A percentile compares a stretch with the other conserved stretches of the same genome.
These are phyloP conservation scores for Echeneis naucrates DNA, from an alignment of 2,797 vertebrate genomes.

Conservation along the genomic window DNA sequence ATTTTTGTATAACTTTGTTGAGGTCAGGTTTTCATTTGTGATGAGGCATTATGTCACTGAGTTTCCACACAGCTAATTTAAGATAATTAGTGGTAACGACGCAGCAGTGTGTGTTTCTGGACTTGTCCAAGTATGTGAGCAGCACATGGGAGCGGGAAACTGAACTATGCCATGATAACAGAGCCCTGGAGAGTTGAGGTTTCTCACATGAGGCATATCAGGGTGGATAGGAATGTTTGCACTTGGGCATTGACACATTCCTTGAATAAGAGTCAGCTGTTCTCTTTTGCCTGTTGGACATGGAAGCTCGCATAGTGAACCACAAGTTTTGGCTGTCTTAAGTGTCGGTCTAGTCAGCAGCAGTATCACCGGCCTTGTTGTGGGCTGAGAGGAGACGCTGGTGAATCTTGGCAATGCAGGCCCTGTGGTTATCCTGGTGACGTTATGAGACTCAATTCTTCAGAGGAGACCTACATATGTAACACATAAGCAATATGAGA, in stretches of 20 bases:
- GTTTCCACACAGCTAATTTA: no score
- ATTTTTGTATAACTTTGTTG: background rate
- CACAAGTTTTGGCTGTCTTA: slow-evolving; percentile 9
- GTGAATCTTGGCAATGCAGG: slow-evolving; percentile 13
- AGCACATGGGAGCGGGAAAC: slow-evolving; percentile 43
- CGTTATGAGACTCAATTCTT: slow-evolving; percentile 40
- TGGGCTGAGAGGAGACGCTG: slow-evolving; percentile 31
- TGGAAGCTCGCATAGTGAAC: slow-evolving; percentile 2
- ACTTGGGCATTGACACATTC: slow-evolving; percentile 19
- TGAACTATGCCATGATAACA: slow-evolving; percentile 34
- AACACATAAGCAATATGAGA: slow-evolving; percentile 28
- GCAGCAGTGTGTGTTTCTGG: background rate
- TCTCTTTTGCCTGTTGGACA: background rate
- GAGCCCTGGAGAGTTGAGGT: slow-evolving; percentile 10
- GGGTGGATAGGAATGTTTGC: slow-evolving; percentile 7
- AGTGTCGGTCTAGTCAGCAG: background rate
- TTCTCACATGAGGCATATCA: slow-evolving; percentile 4
- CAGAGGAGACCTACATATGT: slow-evolving; percentile 15
- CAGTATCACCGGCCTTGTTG: slow-evolving; percentile 20
- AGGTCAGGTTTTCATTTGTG: no score
- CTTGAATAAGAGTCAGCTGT: slow-evolving; percentile 23
- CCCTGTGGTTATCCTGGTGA: slow-evolving; percentile 19
- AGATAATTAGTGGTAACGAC: no score
- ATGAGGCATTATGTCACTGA: no score
- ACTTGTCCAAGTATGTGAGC: slow-evolving; percentile 21